Conservation (phyloP, 2,888 invertebrate genomes). For the Digitonthophagus gazella region DNA sequence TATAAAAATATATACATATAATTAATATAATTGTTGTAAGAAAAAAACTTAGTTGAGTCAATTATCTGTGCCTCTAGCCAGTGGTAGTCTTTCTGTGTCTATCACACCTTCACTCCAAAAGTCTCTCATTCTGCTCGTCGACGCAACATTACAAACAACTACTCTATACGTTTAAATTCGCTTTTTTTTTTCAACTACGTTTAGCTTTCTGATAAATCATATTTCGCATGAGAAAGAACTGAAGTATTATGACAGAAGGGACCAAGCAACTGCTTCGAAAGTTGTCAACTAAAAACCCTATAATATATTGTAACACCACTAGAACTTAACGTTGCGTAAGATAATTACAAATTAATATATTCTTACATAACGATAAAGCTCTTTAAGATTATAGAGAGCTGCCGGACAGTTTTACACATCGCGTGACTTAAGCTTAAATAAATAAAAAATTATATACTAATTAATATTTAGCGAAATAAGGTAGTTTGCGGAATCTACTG, state of each 20-base stretch:
- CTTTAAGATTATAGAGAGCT: not conserved
- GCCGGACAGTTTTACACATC: not conserved
- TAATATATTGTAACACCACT: not conserved
- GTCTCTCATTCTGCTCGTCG: constrained; percentile 24
- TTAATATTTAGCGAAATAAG: not conserved
- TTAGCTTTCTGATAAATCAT: too few relatives aligned
- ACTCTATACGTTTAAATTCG: not conserved
- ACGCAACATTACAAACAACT: constrained; percentile 5
- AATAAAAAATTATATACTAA: not conserved
- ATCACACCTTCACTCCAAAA: constrained; percentile 45
- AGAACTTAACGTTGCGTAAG: not conserved
- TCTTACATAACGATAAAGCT: too few relatives aligned
- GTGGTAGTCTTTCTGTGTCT: constrained; percentile 51
- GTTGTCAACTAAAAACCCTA: not conserved
- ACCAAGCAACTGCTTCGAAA: not conserved
- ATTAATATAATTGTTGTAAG: constrained; percentile 47
- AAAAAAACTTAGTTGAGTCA: constrained; percentile 59
- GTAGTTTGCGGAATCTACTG: not conserved
- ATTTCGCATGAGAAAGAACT: not conserved
- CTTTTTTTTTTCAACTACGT: not conserved
- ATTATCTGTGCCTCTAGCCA: constrained; percentile 62
- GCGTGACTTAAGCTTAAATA: not conserved
- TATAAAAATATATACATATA: constrained; percentile 36
- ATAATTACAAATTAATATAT: too few relatives aligned
- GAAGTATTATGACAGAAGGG: not conserved